A percentile compares a stretch with the other conserved stretches of the same genome.
phyloP scores from a whole-genome alignment of 2,888 invertebrate genomes.

The Alcis repandata region DNA sequence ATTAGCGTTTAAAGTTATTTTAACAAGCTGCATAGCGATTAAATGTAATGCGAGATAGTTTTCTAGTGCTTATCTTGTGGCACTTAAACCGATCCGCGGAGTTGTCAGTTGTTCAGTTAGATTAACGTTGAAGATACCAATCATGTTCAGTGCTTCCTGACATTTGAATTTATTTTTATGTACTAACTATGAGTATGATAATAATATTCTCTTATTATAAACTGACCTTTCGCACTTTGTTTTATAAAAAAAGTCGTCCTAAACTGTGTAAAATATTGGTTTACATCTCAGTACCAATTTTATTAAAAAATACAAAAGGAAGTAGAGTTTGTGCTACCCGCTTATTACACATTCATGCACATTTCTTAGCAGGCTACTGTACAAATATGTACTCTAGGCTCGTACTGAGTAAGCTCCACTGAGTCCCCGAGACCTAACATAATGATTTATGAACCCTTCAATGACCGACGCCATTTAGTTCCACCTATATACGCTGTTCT shows the following conservation, averaged over 20 bases:
- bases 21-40: conserved; percentile 6
- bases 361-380: conserved; percentile 1
- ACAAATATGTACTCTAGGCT: conserved; percentile 11
- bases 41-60: conserved; percentile 10
- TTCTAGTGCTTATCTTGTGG: neutral
- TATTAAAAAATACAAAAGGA: neutral
- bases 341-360: neutral
- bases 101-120: neutral
- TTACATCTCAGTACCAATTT: neutral
- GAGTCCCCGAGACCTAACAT: conserved; percentile 33
- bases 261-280: too few species aligned
- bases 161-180: too few species aligned
- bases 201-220: too few species aligned
- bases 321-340: neutral
- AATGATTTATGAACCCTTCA: conserved; percentile 40
- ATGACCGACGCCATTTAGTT: conserved; percentile 27
- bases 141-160: neutral
- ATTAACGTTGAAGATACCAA: neutral
- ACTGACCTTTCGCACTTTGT: too few species aligned
- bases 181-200: too few species aligned
- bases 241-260: too few species aligned
- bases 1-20: conserved; percentile 23
- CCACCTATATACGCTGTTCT: neutral
- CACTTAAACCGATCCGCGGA: neutral
- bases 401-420: conserved; percentile 20